A percentile compares a stretch with the other conserved stretches of the same genome.
These are phyloP conservation scores for Drosophila setifemur DNA, from an alignment of 1,140 invertebrate genomes.

Conservation along the genomic window DNA sequence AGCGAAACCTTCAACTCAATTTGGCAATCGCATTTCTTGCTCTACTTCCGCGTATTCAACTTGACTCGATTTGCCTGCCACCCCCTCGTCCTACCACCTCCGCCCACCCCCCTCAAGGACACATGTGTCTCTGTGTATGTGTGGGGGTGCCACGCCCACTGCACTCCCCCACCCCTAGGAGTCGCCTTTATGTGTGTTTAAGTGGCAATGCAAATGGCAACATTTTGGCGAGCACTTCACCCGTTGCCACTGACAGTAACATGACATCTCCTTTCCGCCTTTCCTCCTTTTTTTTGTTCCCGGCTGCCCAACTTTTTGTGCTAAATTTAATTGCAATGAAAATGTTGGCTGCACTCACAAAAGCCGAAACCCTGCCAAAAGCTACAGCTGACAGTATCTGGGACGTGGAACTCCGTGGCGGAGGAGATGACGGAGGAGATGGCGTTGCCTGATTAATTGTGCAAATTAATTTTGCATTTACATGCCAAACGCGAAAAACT, in stretches of 20 bases:
- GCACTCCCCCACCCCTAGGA: neutral
- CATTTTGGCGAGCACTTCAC: conserved; percentile 74
- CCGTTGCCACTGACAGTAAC: conserved; percentile 68
- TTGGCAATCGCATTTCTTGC: conserved; percentile 81
- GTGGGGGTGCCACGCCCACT: conserved; percentile 3
- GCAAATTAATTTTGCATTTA: conserved; percentile 75
- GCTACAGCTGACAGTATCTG: conserved; percentile 26
- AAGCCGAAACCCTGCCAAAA: conserved; percentile 35
- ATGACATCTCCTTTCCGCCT: conserved; percentile 54
- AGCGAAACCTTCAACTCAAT: conserved; percentile 81
- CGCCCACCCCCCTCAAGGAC: too few species aligned
- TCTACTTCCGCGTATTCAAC: conserved; percentile 80
- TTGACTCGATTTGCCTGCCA: conserved; percentile 78
- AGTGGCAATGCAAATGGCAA: conserved; percentile 80
- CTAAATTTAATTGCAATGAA: conserved; percentile 78
- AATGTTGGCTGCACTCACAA: conserved; percentile 47
- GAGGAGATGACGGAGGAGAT: conserved; percentile 19
- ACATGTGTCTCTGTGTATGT: conserved; percentile 14
- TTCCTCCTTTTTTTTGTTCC: conserved; percentile 39
- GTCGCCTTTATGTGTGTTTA: conserved; percentile 74
- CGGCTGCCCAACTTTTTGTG: conserved; percentile 62
- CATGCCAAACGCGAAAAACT: conserved; percentile 58
- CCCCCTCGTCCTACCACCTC: too few species aligned
- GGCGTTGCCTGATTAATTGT: conserved; percentile 68
- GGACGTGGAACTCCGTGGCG: neutral